Evolutionary conservation across 2,797 vertebrate genomes (phyloP).

Genomic region (Macropodus opercularis): DNA sequence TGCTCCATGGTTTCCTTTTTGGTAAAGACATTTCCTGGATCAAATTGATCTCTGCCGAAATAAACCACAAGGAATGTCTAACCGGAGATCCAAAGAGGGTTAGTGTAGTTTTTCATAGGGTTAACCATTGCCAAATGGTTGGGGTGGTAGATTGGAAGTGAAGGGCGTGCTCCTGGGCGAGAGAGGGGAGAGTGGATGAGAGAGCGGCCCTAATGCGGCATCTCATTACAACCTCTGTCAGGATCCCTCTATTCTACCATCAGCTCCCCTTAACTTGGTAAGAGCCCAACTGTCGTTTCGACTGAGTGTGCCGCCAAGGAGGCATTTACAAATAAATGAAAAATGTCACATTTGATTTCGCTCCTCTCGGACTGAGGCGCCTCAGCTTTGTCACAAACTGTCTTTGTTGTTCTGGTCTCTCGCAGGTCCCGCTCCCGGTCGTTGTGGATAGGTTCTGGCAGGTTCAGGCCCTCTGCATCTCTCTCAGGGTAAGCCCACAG

Average conservation of each 20-base stretch:
- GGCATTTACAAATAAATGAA: constrained; percentile 99
- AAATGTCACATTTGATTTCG: constrained; percentile 99
- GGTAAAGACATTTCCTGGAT: constrained; percentile 57
- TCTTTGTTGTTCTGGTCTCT: constrained; percentile 89
- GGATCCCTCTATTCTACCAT: constrained; percentile 90
- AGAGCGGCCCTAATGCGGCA: constrained; percentile 90
- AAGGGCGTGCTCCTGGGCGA: constrained; percentile 86
- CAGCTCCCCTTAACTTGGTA: constrained; percentile 85
- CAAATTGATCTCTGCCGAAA: constrained; percentile 62
- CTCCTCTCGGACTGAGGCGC: constrained; percentile 82
- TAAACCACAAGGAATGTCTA: constrained; percentile 73
- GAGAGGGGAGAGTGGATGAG: constrained; percentile 83
- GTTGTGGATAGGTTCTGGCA: constrained; percentile 86
- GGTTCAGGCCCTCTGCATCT: constrained; percentile 79
- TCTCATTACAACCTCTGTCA: constrained; percentile 98
- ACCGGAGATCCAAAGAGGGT: constrained; percentile 77
- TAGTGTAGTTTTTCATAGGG: constrained; percentile 83
- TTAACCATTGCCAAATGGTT: constrained; percentile 86
- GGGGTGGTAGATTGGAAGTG: constrained; percentile 87
- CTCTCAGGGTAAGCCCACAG: constrained; percentile 82
- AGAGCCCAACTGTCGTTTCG: constrained; percentile 92
- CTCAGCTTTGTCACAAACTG: constrained; percentile 96
- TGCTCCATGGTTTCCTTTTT: constrained; percentile 38
- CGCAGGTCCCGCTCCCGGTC: constrained; percentile 85
- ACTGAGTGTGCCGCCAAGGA: constrained; percentile 93